These are phyloP conservation scores for Dusona sp. DNA, from an alignment of 2,888 invertebrate species.

Conservation along the genomic window DNA sequence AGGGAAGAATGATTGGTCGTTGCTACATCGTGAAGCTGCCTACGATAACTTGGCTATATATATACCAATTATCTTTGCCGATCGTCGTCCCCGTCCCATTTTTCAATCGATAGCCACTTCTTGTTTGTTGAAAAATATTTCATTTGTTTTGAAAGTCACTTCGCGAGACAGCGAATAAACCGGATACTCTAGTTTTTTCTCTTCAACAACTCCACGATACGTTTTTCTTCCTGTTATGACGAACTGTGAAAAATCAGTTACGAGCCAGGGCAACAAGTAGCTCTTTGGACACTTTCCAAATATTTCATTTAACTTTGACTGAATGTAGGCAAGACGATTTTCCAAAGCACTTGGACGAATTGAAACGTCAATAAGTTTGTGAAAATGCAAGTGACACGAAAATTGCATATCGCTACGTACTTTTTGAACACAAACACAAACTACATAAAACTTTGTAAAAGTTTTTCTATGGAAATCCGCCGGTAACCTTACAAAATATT, in stretches of 20 bases:
- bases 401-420: slow-evolving; percentile 4
- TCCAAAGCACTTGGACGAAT: not conserved
- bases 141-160: not conserved
- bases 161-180: not conserved
- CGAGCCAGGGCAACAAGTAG: slow-evolving; percentile 50
- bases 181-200: not conserved
- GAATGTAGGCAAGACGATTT: not conserved
- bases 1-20: slow-evolving; percentile 3
- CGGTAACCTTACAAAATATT: not conserved
- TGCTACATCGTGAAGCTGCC: not conserved
- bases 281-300: not conserved
- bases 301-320: not conserved
- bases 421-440: not conserved
- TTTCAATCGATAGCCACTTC: not conserved
- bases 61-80: slow-evolving; percentile 19
- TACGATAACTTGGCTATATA: slow-evolving; percentile 28
- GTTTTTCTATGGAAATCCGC: not conserved
- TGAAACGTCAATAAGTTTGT: slow-evolving; percentile 2
- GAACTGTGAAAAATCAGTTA: not conserved
- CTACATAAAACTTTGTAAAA: not conserved
- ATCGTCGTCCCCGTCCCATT: not conserved
- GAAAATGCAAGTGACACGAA: not conserved
- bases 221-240: not conserved
- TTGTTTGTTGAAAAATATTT: slow-evolving; percentile 32
- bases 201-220: not conserved